Base-by-base conservation (phyloP, 2,797 vertebrate species). In the Fistularia commersonii region DNA sequence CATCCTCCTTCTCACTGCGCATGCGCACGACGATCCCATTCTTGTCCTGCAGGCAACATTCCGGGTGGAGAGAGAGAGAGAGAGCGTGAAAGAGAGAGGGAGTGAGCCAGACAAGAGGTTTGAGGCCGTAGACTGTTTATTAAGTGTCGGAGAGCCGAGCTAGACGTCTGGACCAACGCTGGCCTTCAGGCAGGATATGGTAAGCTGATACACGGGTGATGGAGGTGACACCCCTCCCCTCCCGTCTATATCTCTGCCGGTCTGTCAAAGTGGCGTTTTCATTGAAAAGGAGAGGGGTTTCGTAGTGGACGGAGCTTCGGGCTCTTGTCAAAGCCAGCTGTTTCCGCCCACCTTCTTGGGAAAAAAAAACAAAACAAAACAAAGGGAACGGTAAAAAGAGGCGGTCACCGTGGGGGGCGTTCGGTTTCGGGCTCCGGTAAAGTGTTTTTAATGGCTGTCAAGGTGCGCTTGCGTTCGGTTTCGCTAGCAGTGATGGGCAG, bases 21-120 rank as follows among this genome's bases (percentile, higher is more conserved):
- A n/a, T 88, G 90, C 86, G 87, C 82, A 40, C 41, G 66, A 54
- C 80, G 54, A 69, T 79, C 80, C 84, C 85, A 88, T 92, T 89
- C 81, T 91, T 87, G 87, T 90, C 81, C 85, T 68, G 80, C 83
- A 74, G 83, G 75, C 85, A 86, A 80, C 72, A 79, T 77, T 83
- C 80, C 80, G 79, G 88, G 79, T 72, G 82, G 82, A 82, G 80
- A 77, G 74, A 10, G 57, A 42, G 53, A 57, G 59, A 52, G 63
- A 72, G 45, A 66, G 61, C 58, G 32, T 49, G 59, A 70, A 48
- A 64, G 41, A 72, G 72, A 57, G 36, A 76, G 71, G 74, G 83
- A 79, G 58, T 13, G 23, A 23, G 23, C 23, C 23, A 23, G 23
- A 23, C 23, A 23, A 23, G 23, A 23, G 23, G 23, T 23, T 23